Evolutionary conservation across 1,140 invertebrate species (phyloP).

Genomic region (Heliothis subflexa): DNA sequence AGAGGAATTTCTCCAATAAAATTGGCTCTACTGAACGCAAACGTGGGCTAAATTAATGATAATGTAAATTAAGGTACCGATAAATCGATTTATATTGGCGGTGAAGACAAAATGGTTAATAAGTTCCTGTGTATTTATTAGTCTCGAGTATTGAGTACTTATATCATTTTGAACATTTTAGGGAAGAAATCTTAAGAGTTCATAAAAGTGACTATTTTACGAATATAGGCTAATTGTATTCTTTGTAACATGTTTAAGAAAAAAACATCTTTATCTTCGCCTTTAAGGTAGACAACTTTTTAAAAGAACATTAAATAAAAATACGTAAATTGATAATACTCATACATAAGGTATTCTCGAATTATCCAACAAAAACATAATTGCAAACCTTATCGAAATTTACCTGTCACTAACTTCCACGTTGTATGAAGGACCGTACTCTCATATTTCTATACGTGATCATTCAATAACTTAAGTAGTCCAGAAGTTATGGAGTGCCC

Average conservation of each 20-base stretch:
- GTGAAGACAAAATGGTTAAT: slow-evolving; percentile 32
- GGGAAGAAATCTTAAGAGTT: too few relatives aligned
- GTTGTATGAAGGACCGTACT: too few relatives aligned
- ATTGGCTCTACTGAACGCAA: slow-evolving; percentile 2
- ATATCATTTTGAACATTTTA: neutral
- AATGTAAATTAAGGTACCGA: slow-evolving; percentile 36
- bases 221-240: neutral
- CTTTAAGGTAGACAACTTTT: too few relatives aligned
- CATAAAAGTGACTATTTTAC: neutral
- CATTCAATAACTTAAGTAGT: slow-evolving; percentile 6
- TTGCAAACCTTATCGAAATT: slow-evolving; percentile 16
- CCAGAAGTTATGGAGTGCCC: slow-evolving; percentile 4
- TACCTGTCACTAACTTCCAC: neutral
- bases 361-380: neutral
- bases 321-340: too few relatives aligned
- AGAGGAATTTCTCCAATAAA: slow-evolving; percentile 25
- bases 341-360: neutral
- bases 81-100: slow-evolving; percentile 34
- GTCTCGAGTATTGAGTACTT: too few relatives aligned
- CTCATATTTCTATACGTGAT: neutral
- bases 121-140: slow-evolving; percentile 5
- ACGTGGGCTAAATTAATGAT: slow-evolving; percentile 32
- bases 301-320: too few relatives aligned
- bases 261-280: too few relatives aligned
- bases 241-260: too few relatives aligned